Base-by-base conservation (phyloP, 2,888 invertebrate genomes). In the Tanytarsus gracilentus region DNA sequence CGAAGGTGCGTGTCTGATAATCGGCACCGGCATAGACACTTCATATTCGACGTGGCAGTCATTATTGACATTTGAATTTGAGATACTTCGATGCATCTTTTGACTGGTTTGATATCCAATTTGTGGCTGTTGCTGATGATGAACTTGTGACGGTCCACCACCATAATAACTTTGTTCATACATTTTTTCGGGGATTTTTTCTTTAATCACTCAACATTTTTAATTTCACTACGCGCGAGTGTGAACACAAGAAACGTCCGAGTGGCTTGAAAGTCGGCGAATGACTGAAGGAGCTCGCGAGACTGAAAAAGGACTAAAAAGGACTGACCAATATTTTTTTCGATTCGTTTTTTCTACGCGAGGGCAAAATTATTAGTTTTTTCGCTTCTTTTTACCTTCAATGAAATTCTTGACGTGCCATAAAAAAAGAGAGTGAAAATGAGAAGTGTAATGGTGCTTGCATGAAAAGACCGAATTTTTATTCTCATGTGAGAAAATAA, bases 21-120 rank as follows among this genome's bases (percentile, higher is more conserved):
- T 69, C 48, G 71, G 71, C 27, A 74, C 69, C 21, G 74, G 74
- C 55, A 74, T 69, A 3, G 74, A 68, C 36, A 74, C 71, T 65
- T 74, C 73, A 63, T 74, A 74, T 64, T 74, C 72, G 62, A 74
- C 72, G 62, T 72, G 71, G 55, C 72, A 65, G 63, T 72, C 72
- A 26, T 53, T 14, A 26, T 33, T 36, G 25, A 52, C 36, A 18
- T 74, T 74, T 3, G 73, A 73, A 64, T 68, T 72, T 21, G 70
- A 68, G 61, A 69, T 62, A 62, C 70, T 70, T 55, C 72, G 71
- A 63, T 58, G 58, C 2, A 58, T 58, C 30, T 58, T 58, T 23
- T 58, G 58, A 48, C 30, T 55, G 25, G 26, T 55, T 40, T 55
- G 55, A 36, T 39, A 55, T 40, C 55, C 55, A 25, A 55, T 44